These are phyloP conservation scores for Germaria angustata DNA, from an alignment of 2,888 invertebrate genomes.

Conservation along the genomic window DNA sequence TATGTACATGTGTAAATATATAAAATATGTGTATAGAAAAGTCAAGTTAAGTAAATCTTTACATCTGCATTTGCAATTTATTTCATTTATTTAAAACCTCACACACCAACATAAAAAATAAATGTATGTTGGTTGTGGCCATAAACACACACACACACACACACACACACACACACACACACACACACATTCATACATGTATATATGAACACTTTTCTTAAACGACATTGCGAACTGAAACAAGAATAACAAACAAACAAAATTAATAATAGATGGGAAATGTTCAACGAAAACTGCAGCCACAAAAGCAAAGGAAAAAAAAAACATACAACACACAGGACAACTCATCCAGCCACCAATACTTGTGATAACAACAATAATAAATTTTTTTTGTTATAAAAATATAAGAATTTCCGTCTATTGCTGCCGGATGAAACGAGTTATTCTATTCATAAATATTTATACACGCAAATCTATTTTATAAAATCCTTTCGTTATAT, in stretches of 20 bases:
- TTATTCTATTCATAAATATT: conserved; percentile 30
- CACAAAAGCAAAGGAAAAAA: neutral
- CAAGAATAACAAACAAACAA: neutral
- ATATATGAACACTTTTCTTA: neutral
- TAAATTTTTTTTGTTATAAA: neutral
- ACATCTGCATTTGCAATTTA: conserved; percentile 22
- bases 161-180: neutral
- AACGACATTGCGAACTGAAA: neutral
- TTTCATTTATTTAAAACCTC: conserved; percentile 8
- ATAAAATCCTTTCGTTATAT: neutral
- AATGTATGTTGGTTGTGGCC: neutral
- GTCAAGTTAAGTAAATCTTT: conserved; percentile 32
- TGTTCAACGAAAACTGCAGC: conserved; percentile 29
- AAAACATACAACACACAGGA: neutral
- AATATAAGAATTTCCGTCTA: conserved; percentile 12
- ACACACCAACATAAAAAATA: conserved; percentile 8
- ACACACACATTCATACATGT: neutral
- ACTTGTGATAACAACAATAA: conserved; percentile 11
- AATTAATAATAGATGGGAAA: conserved; percentile 38
- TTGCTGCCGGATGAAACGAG: neutral
- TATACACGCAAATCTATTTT: neutral
- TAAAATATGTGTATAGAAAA: conserved; percentile 4
- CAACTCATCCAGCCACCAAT: neutral
- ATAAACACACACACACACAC: neutral
- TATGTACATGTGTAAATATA: neutral